A percentile compares a stretch with the other conserved stretches of the same genome.
phyloP scores from a whole-genome alignment of 2,797 vertebrate species.

The Caiman crocodilus region DNA sequence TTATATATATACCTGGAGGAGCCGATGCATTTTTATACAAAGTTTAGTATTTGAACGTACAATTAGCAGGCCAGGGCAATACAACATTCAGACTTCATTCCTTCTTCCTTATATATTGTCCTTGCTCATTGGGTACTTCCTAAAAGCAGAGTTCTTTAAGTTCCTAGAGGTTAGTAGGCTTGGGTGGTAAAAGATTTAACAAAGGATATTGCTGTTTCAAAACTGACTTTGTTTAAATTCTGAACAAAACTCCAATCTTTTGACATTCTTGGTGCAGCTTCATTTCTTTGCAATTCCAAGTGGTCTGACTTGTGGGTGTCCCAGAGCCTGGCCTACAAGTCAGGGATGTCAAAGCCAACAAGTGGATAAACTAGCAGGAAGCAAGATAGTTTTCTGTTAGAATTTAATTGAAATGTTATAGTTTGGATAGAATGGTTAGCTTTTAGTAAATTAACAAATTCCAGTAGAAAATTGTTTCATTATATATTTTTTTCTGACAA shows the following conservation, averaged over 20 bases:
- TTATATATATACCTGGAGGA: no score
- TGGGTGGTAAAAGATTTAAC: neutral
- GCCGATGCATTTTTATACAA: no score
- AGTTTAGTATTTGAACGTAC: no score
- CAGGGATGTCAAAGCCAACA: neutral
- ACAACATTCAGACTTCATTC: conserved; percentile 20
- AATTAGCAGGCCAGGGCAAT: no score
- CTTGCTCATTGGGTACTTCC: conserved; percentile 6
- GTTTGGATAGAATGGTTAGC: no score
- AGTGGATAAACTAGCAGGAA: neutral
- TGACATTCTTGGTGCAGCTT: neutral
- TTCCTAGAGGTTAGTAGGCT: conserved; percentile 4
- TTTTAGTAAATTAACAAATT: neutral
- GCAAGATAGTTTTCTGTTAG: neutral
- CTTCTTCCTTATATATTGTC: neutral
- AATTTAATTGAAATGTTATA: neutral
- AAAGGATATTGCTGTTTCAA: conserved; percentile 29
- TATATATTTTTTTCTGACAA: neutral
- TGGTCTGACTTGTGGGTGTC: neutral
- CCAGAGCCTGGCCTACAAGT: rapidly evolving
- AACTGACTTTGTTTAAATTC: neutral
- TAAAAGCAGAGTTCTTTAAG: neutral
- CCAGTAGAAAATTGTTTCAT: neutral
- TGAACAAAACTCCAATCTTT: neutral
- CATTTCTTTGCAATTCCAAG: neutral